phyloP scores from a whole-genome alignment of 53 echinoderm and acorn worm species.

The Stichopus horrens region DNA sequence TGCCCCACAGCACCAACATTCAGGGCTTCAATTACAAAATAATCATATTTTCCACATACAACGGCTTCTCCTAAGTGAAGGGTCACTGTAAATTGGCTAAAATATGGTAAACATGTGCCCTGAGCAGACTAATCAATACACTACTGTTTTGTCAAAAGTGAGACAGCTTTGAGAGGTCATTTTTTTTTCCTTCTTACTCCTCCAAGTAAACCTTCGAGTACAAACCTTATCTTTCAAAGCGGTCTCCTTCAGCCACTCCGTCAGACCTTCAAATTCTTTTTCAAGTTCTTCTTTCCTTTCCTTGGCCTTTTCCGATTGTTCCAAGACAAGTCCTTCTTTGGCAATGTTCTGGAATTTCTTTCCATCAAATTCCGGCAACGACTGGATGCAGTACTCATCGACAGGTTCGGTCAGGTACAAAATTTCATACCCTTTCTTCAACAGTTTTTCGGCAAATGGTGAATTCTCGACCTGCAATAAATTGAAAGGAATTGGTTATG shows the following conservation, averaged over 20 bases:
- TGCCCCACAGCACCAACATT: too few relatives aligned
- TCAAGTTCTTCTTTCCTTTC: constrained; percentile 80
- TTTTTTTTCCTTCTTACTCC: too few relatives aligned
- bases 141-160: too few relatives aligned
- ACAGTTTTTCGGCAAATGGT: constrained; percentile 87
- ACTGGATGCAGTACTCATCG: constrained; percentile 99
- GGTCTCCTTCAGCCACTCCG: constrained; percentile 87
- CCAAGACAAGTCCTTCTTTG: constrained; percentile 89
- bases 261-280: constrained; percentile 85
- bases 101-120: too few relatives aligned
- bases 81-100: too few relatives aligned
- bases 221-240: constrained; percentile 85
- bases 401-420: constrained; percentile 94
- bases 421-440: constrained; percentile 95
- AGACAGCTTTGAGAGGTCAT: too few relatives aligned
- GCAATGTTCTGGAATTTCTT: constrained; percentile 99
- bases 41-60: too few relatives aligned
- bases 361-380: constrained; percentile 96
- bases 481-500: neutral
- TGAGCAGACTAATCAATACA: too few relatives aligned
- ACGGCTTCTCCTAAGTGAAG: too few relatives aligned
- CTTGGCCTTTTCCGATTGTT: constrained; percentile 86
- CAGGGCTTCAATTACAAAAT: too few relatives aligned
- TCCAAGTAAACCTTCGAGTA: neutral
- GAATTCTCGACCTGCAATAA: constrained; percentile 76